Percentiles rank a stretch among this genome's conserved stretches.
Evolutionary conservation across 2,888 invertebrate species (phyloP).

Genomic region (Spilosoma lubricipeda): DNA sequence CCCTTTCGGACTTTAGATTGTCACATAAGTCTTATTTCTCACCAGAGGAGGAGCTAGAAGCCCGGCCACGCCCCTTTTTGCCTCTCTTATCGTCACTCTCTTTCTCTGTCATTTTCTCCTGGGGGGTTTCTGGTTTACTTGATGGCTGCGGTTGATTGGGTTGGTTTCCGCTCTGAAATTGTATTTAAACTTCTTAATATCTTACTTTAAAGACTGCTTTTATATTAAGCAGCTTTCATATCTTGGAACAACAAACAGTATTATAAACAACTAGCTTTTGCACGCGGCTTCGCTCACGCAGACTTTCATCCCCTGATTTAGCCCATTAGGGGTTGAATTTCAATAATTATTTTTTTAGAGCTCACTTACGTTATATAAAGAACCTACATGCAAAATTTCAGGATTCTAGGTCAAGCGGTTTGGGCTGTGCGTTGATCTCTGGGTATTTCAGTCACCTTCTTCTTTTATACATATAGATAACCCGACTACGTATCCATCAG

Average conservation of each 20-base stretch:
- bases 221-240: background rate
- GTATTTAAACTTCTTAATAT: background rate
- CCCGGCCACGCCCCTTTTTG: constrained; percentile 76
- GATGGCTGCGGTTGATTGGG: constrained; percentile 56
- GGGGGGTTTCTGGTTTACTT: constrained; percentile 54
- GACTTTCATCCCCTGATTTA: too few species aligned
- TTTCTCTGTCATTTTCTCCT: constrained; percentile 61
- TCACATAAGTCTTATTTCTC: constrained; percentile 69
- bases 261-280: too few species aligned
- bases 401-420: too few species aligned
- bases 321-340: too few species aligned
- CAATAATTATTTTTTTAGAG: too few species aligned
- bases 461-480: too few species aligned
- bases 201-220: background rate
- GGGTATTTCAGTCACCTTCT: too few species aligned
- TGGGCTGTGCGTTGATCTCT: too few species aligned
- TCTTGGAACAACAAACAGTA: background rate
- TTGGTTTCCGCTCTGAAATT: constrained; percentile 63
- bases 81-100: constrained; percentile 70
- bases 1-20: constrained; percentile 34
- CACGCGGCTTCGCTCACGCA: too few species aligned
- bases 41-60: constrained; percentile 79
- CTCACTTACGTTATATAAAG: too few species aligned
- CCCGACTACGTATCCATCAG: too few species aligned
- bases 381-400: too few species aligned